phyloP scores from a whole-genome alignment of 64 coral and sea anemone genomes.

The Acropora yongei region DNA sequence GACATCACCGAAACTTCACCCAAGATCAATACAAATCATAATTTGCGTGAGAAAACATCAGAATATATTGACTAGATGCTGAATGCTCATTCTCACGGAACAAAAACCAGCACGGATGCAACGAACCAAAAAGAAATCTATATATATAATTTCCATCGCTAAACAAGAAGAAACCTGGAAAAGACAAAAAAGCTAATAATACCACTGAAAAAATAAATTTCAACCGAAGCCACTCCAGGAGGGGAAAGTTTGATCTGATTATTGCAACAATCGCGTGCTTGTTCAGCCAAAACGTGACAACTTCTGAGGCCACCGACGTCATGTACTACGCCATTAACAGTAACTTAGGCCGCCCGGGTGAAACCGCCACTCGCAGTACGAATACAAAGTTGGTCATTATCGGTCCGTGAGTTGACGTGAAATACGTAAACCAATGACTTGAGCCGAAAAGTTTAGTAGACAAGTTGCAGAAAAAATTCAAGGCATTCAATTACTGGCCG shows the following conservation, averaged over 20 bases:
- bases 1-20: neutral
- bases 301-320: neutral
- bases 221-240: neutral
- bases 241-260: neutral
- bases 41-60: conserved; percentile 20
- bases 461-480: too few species aligned
- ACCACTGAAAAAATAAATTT: neutral
- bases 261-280: neutral
- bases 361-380: neutral
- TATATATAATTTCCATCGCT: neutral
- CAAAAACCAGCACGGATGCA: neutral
- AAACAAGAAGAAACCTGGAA: neutral
- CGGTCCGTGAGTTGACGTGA: too few species aligned
- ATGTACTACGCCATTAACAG: neutral
- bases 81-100: conserved; percentile 15
- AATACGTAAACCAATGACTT: too few species aligned
- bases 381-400: neutral
- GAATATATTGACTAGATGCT: neutral
- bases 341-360: neutral
- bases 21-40: neutral
- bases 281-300: neutral
- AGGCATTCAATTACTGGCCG: too few species aligned
- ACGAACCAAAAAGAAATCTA: neutral
- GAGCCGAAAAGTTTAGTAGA: too few species aligned
- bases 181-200: neutral